A percentile compares a stretch with the other conserved stretches of the same genome.
phyloP scores from a whole-genome alignment of 1,140 invertebrate genomes.

The Anastrepha obliqua region DNA sequence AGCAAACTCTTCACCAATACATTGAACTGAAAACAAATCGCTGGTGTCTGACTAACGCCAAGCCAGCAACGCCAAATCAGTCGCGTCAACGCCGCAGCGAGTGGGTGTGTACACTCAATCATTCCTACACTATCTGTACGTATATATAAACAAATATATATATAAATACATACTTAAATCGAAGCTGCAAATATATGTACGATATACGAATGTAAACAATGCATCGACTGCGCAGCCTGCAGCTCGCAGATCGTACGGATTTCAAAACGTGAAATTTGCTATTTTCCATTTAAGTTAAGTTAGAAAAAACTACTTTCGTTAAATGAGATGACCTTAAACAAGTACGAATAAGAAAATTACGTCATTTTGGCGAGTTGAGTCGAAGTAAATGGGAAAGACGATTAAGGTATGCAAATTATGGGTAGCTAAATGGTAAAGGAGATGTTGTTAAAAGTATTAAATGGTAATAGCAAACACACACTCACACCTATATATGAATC shows the following conservation, averaged over 20 bases:
- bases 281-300: conserved; percentile 19
- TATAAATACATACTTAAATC: background rate
- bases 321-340: conserved; percentile 29
- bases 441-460: background rate
- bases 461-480: background rate
- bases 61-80: background rate
- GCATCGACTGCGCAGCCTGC: background rate
- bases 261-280: background rate
- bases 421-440: background rate
- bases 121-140: background rate
- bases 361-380: background rate
- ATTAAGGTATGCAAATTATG: conserved; percentile 20
- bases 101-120: conserved; percentile 33
- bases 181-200: background rate
- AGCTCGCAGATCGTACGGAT: background rate
- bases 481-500: too few relatives aligned
- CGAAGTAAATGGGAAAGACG: background rate
- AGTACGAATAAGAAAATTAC: conserved; percentile 30
- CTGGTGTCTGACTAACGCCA: conserved; percentile 4
- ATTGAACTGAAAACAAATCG: conserved; percentile 17
- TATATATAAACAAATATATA: background rate
- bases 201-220: background rate
- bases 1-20: background rate
- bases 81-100: background rate
- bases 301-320: conserved; percentile 27